phyloP scores from a whole-genome alignment of 2,797 vertebrate genomes.

The Parauchenoglanis ngamensis region DNA sequence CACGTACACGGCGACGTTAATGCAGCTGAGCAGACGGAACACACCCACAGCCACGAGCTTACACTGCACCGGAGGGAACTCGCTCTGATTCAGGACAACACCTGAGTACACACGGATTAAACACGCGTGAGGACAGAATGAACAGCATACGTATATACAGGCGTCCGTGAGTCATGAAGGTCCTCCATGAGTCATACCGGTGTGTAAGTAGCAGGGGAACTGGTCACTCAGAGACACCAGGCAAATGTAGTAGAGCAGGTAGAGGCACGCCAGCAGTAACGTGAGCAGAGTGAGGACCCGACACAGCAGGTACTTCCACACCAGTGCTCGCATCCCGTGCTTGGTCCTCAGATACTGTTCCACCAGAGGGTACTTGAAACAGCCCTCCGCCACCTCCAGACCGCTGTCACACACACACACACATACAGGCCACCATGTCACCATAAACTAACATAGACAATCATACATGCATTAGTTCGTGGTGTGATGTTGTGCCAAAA shows the following conservation, averaged over 20 bases:
- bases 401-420: slow-evolving; percentile 66
- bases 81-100: slow-evolving; percentile 81
- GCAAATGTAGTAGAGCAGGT: slow-evolving; percentile 89
- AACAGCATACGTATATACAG: neutral
- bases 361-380: slow-evolving; percentile 93
- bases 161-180: neutral
- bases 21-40: slow-evolving; percentile 91
- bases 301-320: slow-evolving; percentile 84
- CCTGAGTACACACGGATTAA: slow-evolving; percentile 62
- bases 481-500: too few species aligned
- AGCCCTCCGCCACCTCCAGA: slow-evolving; percentile 84
- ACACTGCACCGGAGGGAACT: slow-evolving; percentile 84
- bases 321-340: slow-evolving; percentile 75
- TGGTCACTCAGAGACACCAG: slow-evolving; percentile 87
- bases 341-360: slow-evolving; percentile 95
- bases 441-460: neutral
- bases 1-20: slow-evolving; percentile 85
- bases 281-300: slow-evolving; percentile 80
- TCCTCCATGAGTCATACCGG: slow-evolving; percentile 46
- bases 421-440: neutral
- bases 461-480: neutral
- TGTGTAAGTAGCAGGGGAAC: slow-evolving; percentile 87
- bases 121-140: neutral
- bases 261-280: slow-evolving; percentile 80
- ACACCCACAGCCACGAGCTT: slow-evolving; percentile 91